Conservation (phyloP, 2,797 vertebrate species). For the Pogoniulus pusillus region DNA sequence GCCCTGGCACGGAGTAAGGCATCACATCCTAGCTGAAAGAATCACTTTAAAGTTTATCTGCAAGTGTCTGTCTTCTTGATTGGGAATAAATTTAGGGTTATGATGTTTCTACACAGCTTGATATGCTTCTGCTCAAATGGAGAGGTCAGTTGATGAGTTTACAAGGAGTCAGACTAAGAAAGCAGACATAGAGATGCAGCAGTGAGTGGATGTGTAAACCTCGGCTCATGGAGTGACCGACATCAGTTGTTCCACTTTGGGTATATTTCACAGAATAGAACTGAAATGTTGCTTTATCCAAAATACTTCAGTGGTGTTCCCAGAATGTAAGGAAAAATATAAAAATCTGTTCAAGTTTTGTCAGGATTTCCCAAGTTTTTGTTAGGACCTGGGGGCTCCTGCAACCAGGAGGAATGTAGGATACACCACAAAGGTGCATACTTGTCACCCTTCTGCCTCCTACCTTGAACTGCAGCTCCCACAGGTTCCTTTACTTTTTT, state of each 20-base stretch:
- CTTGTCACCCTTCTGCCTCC: not conserved
- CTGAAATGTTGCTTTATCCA: too few species aligned
- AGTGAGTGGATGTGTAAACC: too few species aligned
- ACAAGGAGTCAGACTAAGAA: not conserved
- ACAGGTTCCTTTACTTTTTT: too few species aligned
- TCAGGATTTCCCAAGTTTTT: not conserved
- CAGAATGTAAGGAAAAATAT: not conserved
- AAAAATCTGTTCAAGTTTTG: not conserved
- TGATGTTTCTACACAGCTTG: not conserved
- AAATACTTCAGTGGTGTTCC: not conserved
- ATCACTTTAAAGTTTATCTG: not conserved
- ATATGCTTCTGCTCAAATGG: accelerated
- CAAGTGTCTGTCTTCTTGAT: accelerated
- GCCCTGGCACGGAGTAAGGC: accelerated
- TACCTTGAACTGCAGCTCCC: not conserved
- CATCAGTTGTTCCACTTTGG: not conserved
- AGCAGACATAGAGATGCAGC: not conserved
- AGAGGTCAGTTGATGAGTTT: not conserved
- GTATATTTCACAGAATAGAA: not conserved
- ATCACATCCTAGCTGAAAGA: not conserved
- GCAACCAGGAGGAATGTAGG: not conserved
- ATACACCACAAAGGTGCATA: not conserved
- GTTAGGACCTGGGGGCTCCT: not conserved
- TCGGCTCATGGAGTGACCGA: too few species aligned
- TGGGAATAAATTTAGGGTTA: not conserved